phyloP scores from a whole-genome alignment of 1,140 invertebrate genomes.

The Orius insidiosus region DNA sequence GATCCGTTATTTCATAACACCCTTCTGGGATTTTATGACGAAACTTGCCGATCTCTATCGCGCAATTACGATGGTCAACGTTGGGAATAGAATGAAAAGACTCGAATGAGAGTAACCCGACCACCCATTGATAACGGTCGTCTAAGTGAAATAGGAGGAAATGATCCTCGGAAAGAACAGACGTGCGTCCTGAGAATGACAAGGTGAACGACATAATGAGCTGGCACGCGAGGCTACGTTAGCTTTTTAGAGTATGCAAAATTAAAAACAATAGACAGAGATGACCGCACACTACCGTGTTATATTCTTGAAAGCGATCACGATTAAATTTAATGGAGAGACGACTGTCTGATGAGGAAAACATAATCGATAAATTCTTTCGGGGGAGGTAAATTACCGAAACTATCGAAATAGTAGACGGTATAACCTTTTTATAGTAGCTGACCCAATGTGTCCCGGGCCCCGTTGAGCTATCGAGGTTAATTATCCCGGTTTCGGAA shows the following conservation, averaged over 20 bases:
- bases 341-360: background rate
- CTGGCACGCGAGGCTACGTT: no score
- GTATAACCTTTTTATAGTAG: constrained; percentile 20
- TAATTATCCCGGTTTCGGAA: constrained; percentile 23
- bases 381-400: background rate
- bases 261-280: background rate
- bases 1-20: background rate
- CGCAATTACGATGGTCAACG: background rate
- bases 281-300: constrained; percentile 3
- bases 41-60: background rate
- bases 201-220: background rate
- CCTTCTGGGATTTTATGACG: background rate
- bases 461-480: constrained; percentile 21
- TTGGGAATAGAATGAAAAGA: background rate
- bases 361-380: background rate
- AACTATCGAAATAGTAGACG: constrained; percentile 9
- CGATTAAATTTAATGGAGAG: background rate
- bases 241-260: background rate
- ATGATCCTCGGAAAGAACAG: background rate
- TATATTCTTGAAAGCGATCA: no score
- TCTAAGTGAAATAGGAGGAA: background rate
- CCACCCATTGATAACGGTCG: background rate
- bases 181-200: background rate
- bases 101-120: constrained; percentile 1
- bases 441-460: constrained; percentile 23